phyloP scores from a whole-genome alignment of 2,888 invertebrate species.

The Thera obeliscata region DNA sequence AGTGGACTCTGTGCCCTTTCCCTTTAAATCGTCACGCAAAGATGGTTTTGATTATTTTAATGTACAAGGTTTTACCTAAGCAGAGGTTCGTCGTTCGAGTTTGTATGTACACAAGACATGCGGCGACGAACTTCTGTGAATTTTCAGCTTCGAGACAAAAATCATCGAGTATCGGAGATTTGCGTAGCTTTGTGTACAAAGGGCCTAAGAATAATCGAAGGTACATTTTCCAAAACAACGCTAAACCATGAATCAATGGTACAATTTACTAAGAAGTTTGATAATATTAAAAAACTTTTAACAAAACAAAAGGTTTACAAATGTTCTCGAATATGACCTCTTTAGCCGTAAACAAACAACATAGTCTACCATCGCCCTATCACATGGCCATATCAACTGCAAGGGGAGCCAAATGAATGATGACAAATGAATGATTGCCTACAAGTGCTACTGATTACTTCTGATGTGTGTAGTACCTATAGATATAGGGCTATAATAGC shows the following conservation, averaged over 20 bases:
- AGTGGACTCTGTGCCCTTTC: background rate
- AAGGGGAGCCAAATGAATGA: slow-evolving; percentile 49
- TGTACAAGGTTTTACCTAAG: background rate
- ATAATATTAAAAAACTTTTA: too few relatives aligned
- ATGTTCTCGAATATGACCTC: background rate
- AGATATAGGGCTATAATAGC: slow-evolving; percentile 1
- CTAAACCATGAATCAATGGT: too few relatives aligned
- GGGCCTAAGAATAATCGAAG: too few relatives aligned
- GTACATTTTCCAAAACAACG: too few relatives aligned
- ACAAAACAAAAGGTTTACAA: too few relatives aligned
- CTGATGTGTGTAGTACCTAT: slow-evolving; percentile 19
- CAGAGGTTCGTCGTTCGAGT: too few relatives aligned
- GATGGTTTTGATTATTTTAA: background rate
- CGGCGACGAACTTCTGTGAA: too few relatives aligned
- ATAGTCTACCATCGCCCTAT: slow-evolving; percentile 45
- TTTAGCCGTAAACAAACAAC: slow-evolving; percentile 36
- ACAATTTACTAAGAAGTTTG: too few relatives aligned
- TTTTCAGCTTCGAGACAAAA: too few relatives aligned
- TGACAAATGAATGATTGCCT: slow-evolving; percentile 78
- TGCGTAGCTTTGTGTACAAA: too few relatives aligned
- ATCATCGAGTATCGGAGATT: too few relatives aligned
- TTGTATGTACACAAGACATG: too few relatives aligned
- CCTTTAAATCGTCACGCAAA: background rate
- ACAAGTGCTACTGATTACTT: slow-evolving; percentile 74
- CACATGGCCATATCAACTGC: slow-evolving; percentile 35